Evolutionary conservation across 1,140 invertebrate genomes (phyloP), one percentile per base, ranked within the genome.

Genomic region (Zaprionus vittiger): DNA sequence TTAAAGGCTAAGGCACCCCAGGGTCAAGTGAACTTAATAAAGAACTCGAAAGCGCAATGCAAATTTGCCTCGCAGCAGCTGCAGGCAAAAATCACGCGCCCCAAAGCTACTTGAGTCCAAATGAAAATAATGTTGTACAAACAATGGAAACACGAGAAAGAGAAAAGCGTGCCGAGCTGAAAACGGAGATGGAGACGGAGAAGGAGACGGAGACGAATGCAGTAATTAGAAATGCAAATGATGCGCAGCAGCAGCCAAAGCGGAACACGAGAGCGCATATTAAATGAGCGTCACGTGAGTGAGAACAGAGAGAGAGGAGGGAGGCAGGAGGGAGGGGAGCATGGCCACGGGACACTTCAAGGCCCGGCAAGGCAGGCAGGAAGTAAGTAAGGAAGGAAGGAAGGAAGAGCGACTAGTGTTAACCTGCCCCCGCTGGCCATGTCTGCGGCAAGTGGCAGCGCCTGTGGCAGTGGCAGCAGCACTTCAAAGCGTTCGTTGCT

Each of bases 221-320:
- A 77, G 71, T 77, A 77, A 77, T 77, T 77, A 77, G 71, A 77
- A 77, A 77, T 77, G 75, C 75, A 77, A 77, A 77, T 77, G 75
- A 73, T 57, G 70, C 75, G 64, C 59, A 55, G 52, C 66, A 76
- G 54, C 73, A 70, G 60, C 38, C 41, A 44, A 26, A 37, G 22
- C 44, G 37, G 20, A 59, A 56, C 65, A 74, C 56, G 65, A 62
- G 56, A 77, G 44, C 34, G 68, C 73, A 76, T 71, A 61, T 66
- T 72, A 72, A 77, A 72, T 77, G 56, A 65, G 60, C n/a, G 54
- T 34, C 73, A 54, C 67, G 44, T 64, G 67, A 75, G n/a, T 15
- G 26, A 28, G 26, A 28, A 28, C 26, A 28, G 6, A 7, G 26
- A 28, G 26, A 17, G 47, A 41, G 37, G 14, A 5, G 4, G 56